These are phyloP conservation scores for Coenobita brevimanus DNA, from an alignment of 1,140 invertebrate species.

Conservation along the genomic window DNA sequence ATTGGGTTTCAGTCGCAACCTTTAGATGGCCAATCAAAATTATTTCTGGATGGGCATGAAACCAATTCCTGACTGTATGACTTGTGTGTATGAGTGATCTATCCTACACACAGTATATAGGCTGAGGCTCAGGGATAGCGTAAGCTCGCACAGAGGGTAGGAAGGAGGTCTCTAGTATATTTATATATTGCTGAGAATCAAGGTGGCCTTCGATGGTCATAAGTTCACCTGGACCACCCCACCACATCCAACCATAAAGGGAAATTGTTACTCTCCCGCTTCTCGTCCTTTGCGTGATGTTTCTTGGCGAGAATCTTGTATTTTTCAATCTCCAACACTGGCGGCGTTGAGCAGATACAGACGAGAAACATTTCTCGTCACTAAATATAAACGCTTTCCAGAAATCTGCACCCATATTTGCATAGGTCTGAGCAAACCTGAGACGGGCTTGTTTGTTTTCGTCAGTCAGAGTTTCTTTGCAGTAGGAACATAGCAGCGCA, in stretches of 20 bases:
- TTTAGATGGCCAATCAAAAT: not conserved
- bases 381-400: not conserved
- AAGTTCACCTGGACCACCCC: not conserved
- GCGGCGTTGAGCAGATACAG: not conserved
- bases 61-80: not conserved
- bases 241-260: not conserved
- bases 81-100: not conserved
- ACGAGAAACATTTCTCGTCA: not conserved
- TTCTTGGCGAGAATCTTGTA: not conserved
- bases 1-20: no score
- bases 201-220: not conserved
- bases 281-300: not conserved
- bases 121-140: not conserved
- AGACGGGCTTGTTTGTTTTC: not conserved
- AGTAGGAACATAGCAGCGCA: not conserved
- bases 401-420: not conserved
- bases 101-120: not conserved
- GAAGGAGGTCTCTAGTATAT: slow-evolving; percentile 4
- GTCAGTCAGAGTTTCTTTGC: not conserved
- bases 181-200: not conserved
- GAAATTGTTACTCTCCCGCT: not conserved
- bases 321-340: slow-evolving; percentile 1
- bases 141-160: not conserved
- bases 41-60: not conserved
- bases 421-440: not conserved